These are phyloP conservation scores for Muraenolepis orangiensis DNA, from an alignment of 2,797 vertebrate genomes.

Conservation along the genomic window DNA sequence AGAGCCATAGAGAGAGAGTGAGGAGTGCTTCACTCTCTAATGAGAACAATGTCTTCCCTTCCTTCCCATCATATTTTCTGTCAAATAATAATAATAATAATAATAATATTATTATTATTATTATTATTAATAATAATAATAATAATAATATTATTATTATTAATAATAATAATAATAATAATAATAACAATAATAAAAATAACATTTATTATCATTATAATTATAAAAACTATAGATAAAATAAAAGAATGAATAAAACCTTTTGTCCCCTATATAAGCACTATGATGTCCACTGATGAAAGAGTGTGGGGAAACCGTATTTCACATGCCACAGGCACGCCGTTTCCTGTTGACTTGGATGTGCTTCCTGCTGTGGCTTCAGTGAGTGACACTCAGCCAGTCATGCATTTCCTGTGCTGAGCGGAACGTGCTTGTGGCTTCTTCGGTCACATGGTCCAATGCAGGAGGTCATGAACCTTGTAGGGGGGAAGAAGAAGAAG, in stretches of 20 bases:
- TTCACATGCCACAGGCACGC: conserved; percentile 27
- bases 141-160: background rate
- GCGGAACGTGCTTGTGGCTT: conserved; percentile 44
- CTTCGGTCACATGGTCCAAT: conserved; percentile 20
- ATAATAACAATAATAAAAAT: too few species aligned
- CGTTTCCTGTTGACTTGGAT: conserved; percentile 52
- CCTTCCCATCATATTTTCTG: too few species aligned
- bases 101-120: too few species aligned
- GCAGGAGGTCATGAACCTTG: background rate
- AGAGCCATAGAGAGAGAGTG: background rate
- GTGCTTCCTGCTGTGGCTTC: background rate
- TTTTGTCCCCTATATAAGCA: conserved; percentile 39
- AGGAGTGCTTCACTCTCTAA: too few species aligned
- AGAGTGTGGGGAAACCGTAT: background rate
- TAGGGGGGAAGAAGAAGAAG: background rate
- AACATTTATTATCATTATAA: background rate
- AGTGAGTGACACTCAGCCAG: conserved; percentile 33
- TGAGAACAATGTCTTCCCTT: too few species aligned
- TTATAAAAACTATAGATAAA: too few species aligned
- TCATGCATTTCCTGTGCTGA: conserved; percentile 52
- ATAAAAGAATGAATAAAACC: background rate
- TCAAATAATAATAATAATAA: too few species aligned
- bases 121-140: too few species aligned
- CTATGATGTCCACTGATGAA: conserved; percentile 31
- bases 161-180: background rate